phyloP scores from a whole-genome alignment of 2,888 invertebrate genomes.

The Frankliniella intonsa region DNA sequence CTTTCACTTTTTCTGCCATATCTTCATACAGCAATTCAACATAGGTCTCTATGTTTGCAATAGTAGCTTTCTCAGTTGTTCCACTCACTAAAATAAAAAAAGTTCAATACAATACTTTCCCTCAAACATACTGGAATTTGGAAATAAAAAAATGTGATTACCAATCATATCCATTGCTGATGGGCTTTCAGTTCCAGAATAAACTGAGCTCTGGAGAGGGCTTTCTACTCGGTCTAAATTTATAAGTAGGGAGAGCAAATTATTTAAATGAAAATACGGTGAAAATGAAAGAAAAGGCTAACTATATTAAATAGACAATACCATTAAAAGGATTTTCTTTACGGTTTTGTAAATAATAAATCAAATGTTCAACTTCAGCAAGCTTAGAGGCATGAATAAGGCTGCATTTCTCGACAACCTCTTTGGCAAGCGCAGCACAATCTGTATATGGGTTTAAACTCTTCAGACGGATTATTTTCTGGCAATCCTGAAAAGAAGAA shows the following conservation, averaged over 20 bases:
- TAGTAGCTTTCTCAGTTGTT: constrained; percentile 57
- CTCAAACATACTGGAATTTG: neutral
- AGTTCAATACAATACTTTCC: neutral
- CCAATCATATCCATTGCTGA: neutral
- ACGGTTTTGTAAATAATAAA: constrained; percentile 80
- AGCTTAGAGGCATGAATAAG: constrained; percentile 76
- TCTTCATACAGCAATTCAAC: constrained; percentile 96
- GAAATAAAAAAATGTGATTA: neutral
- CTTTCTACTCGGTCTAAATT: constrained; percentile 31
- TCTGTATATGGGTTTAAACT: constrained; percentile 75
- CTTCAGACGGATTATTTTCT: constrained; percentile 77
- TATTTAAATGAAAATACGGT: too few relatives aligned
- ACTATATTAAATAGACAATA: constrained; percentile 33
- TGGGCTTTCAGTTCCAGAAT: constrained; percentile 14
- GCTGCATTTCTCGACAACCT: constrained; percentile 81
- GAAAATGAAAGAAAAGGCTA: too few relatives aligned
- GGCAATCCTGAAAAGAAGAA: constrained; percentile 56
- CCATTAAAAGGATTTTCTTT: constrained; percentile 50
- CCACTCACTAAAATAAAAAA: neutral
- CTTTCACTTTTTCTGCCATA: constrained; percentile 84
- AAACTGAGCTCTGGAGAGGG: constrained; percentile 28
- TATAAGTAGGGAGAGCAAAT: too few relatives aligned
- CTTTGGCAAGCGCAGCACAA: constrained; percentile 70
- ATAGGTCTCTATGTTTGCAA: constrained; percentile 87
- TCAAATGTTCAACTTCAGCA: constrained; percentile 79